These are phyloP conservation scores for Ictalurus punctatus DNA, from an alignment of 2,113 vertebrate species.

Conservation along the genomic window DNA sequence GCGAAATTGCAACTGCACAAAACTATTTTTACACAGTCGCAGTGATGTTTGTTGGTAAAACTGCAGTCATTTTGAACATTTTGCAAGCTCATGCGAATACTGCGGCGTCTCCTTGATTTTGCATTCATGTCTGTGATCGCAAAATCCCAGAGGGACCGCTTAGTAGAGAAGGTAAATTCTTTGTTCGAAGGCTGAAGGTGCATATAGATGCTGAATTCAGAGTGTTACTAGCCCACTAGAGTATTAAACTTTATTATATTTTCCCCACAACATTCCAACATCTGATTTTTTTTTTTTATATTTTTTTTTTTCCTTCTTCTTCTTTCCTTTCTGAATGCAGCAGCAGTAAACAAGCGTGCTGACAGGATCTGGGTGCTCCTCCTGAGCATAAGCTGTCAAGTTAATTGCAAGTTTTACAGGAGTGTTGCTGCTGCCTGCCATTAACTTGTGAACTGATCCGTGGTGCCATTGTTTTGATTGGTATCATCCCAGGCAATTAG, in stretches of 20 bases:
- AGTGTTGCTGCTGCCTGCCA: conserved; percentile 53
- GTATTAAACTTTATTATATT: conserved; percentile 17
- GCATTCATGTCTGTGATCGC: too few relatives aligned
- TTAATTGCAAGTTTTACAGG: conserved; percentile 60
- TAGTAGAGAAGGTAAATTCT: background rate
- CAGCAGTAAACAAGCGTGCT: conserved; percentile 45
- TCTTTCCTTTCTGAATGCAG: conserved; percentile 28
- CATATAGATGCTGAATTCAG: background rate
- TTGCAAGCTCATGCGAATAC: too few relatives aligned
- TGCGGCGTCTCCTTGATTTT: too few relatives aligned
- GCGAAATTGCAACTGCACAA: too few relatives aligned
- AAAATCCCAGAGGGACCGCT: too few relatives aligned
- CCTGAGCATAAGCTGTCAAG: conserved; percentile 55
- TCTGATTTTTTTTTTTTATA: background rate
- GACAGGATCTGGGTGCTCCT: conserved; percentile 40
- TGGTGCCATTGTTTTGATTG: conserved; percentile 58
- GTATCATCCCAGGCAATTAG: conserved; percentile 55
- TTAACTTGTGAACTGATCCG: conserved; percentile 57
- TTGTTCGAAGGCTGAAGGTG: background rate
- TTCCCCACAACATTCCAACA: conserved; percentile 27
- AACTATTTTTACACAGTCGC: too few relatives aligned
- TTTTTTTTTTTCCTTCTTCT: background rate
- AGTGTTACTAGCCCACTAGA: background rate
- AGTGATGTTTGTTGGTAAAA: too few relatives aligned
- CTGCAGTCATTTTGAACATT: too few relatives aligned